These are phyloP conservation scores for Harpagifer antarcticus DNA, from an alignment of 2,797 vertebrate species.

Conservation along the genomic window DNA sequence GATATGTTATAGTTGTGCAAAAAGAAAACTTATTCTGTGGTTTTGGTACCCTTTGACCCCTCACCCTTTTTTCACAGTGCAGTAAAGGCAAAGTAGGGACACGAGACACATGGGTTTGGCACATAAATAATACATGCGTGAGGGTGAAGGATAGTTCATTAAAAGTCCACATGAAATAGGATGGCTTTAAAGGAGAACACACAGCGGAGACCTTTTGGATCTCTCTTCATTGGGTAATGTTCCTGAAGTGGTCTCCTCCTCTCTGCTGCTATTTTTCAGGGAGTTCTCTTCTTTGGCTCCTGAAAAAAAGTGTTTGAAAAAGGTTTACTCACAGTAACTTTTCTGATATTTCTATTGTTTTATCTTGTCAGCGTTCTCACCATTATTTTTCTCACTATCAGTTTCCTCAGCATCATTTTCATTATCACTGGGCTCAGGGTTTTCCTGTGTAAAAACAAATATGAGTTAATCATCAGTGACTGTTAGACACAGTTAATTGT, in stretches of 20 bases:
- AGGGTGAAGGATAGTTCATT: not conserved
- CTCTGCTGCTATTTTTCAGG: conserved; percentile 1
- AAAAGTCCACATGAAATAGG: conserved; percentile 8
- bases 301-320: conserved; percentile 42
- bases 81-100: conserved; percentile 4
- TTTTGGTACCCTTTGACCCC: not conserved
- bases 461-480: conserved; percentile 2
- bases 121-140: conserved; percentile 31
- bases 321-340: not conserved
- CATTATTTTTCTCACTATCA: conserved; percentile 58
- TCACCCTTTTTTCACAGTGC: conserved; percentile 2
- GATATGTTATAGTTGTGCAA: not conserved
- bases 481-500: not conserved
- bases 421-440: conserved; percentile 1
- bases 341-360: not conserved
- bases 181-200: conserved; percentile 70
- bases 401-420: not conserved
- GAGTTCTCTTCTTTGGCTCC: conserved; percentile 31
- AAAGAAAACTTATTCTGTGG: conserved; percentile 1
- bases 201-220: conserved; percentile 73
- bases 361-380: conserved; percentile 43
- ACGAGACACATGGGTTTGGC: conserved; percentile 33
- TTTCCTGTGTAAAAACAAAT: conserved; percentile 34
- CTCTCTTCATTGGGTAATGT: conserved; percentile 3
- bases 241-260: conserved; percentile 26